Evolutionary conservation across 2,113 vertebrate genomes (phyloP), one percentile per base, ranked within the genome.

Genomic region (Balaeniceps rex): DNA sequence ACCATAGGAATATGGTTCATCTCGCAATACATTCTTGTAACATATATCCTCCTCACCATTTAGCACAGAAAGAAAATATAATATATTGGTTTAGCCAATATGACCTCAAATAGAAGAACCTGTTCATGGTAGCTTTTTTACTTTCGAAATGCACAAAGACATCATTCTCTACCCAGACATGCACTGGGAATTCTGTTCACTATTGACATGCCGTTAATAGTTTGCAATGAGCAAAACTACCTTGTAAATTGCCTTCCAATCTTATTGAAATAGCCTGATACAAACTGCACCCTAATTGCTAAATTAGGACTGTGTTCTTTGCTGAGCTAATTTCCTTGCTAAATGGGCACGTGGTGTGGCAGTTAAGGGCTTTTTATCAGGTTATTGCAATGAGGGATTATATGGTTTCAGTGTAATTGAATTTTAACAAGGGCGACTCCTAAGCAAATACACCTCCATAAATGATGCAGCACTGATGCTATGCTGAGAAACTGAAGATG

Each of bases 301-400:
- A 86, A 95, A 97, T 97, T 95, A 97, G 86, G 90, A 69, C 75
- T 82, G 24, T 95, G 84, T 94, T 95, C 68, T 96, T 94, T 95
- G 90, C 75, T 90, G 87, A 88, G 64, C 60, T 94, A 94, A 97
- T 97, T 93, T 96, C 64, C 66, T 89, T 93, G 60, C 72, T 97
- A 96, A 97, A 96, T 72, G 64, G 69, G 57, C 70, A 96, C 4
- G 10, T 93, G 90, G 82, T 91, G 34, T 92, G 52, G 83, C 88
- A 72, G 88, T 95, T 97, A 95, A 95, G 63, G 90, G 51, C 28
- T 97, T 94, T 96, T 96, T 96, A 96, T 96, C 95, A 90, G 71
- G 88, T 93, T 92, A 95, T 97, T 97, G 95, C 88, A 95, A 92
- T 91, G 86, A 97, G 82, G 81, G 82, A 96, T 97, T 94, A 84